Conservation (phyloP, 2,113 vertebrate species). For the Triplophysa tibetana region DNA sequence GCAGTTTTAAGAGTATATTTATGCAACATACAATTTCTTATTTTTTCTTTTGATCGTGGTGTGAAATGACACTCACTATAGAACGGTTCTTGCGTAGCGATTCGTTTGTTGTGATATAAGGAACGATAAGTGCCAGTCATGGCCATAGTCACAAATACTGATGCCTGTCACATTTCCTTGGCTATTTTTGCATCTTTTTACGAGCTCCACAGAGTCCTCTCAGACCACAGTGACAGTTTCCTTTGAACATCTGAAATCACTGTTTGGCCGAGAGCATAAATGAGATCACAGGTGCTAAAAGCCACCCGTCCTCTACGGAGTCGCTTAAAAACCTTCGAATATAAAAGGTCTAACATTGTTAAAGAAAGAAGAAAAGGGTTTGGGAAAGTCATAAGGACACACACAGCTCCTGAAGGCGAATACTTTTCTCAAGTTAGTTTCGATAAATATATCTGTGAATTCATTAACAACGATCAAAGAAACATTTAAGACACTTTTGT, state of each 20-base stretch:
- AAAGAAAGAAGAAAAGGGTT: not conserved
- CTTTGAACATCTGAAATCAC: not conserved
- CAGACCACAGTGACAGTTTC: not conserved
- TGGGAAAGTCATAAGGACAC: not conserved
- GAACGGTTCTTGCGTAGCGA: not conserved
- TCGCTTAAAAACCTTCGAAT: slow-evolving; percentile 26
- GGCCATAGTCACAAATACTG: not conserved
- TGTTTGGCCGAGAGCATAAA: not conserved
- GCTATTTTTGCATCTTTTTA: slow-evolving; percentile 4
- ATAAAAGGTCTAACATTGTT: not conserved
- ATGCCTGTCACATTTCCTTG: slow-evolving; percentile 37
- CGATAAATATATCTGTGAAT: slow-evolving; percentile 13
- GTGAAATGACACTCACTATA: not conserved
- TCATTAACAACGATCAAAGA: slow-evolving; percentile 3
- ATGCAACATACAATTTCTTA: not conserved
- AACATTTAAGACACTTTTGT: slow-evolving; percentile 18
- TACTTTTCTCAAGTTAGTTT: not conserved
- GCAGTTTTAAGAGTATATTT: not conserved
- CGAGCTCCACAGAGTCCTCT: not conserved
- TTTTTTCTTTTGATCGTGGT: not conserved
- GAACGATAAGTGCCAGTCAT: not conserved
- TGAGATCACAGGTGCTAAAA: not conserved
- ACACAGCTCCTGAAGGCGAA: not conserved
- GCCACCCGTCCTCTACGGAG: slow-evolving; percentile 14
- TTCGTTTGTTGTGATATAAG: not conserved